Evolutionary conservation across 2,797 vertebrate genomes (phyloP).

Genomic region (Fringilla coelebs): DNA sequence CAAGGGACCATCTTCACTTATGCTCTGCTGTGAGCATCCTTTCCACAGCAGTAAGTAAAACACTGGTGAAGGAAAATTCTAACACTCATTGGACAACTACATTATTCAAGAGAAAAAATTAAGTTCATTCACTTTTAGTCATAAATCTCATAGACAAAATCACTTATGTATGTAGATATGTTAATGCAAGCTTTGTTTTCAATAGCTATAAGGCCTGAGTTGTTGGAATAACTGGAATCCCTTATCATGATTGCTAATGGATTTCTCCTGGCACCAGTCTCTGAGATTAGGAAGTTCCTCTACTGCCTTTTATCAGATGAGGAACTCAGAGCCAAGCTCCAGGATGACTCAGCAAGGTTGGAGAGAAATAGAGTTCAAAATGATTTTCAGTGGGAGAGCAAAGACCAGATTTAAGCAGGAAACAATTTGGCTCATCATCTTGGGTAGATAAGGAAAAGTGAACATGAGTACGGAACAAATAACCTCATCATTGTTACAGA

Average conservation of each 20-base stretch:
- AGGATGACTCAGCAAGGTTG: not conserved
- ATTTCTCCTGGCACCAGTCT: not conserved
- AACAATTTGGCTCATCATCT: not conserved
- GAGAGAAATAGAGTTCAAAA: not conserved
- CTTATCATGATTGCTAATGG: not conserved
- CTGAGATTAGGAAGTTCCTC: not conserved
- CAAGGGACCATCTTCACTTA: not conserved
- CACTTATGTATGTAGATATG: not conserved
- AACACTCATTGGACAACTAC: not conserved
- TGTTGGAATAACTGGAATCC: not conserved
- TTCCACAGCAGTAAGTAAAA: not conserved
- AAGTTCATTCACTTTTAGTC: not conserved
- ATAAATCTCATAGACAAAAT: not conserved
- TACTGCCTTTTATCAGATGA: not conserved
- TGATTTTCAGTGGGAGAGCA: not conserved
- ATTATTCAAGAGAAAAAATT: not conserved
- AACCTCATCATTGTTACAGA: not conserved
- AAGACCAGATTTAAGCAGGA: not conserved
- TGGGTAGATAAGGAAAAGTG: not conserved
- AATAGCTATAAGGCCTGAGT: not conserved
- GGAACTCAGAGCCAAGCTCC: not conserved
- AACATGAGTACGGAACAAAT: not conserved
- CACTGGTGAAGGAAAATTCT: not conserved
- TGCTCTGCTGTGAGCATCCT: not conserved
- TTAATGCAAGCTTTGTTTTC: not conserved